Evolutionary conservation across 2,113 vertebrate species (phyloP), one percentile per base, ranked within the genome.

Genomic region (Leptobrachium ailaonicum): DNA sequence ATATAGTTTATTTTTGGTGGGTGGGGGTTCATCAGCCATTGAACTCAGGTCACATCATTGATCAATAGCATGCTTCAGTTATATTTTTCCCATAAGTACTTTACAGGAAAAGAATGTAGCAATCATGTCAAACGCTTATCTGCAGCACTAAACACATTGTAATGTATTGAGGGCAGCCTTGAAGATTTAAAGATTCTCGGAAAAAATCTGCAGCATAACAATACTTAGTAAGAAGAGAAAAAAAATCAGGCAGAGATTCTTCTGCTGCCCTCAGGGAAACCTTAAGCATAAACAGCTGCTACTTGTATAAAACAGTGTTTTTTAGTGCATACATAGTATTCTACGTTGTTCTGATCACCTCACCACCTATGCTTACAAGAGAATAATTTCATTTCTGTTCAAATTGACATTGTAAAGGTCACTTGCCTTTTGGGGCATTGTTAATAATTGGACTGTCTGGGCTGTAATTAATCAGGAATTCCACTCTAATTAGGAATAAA

Each of bases 221-320:
- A 62, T 75, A 45, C 45, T 75, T 44, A 63, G 42, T 64, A 45
- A 44, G 8, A 43, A 58, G 42, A 41, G 56, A 40, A 54, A 54
- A 11, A 60, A 40, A 47, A 70, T 58, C 64, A 54, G 50, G 41
- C 41, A 82, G 12, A 82, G 41, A 71, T 77, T 66, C 74, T 54
- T 67, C 2, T 42, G 41, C 41, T 13, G 45, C 63, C 63, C 44
- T 76, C n/a, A 44, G 74, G 50, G 20, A 76, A 63, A 14, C 40
- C 9, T 66, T 67, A 76, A 76, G 53, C 45, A 54, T 12, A 13
- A 67, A 53, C 63, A 76, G 74, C 45, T 66, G 73, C 4, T 6
- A 41, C 42, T 62, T 66, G 43, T 14, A 44, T 41, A 67, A 76
- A 54, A 54, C 60, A 60, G 56, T 60, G 56, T 8, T 60, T 60